Percentiles rank a stretch among this genome's conserved stretches.
These are phyloP conservation scores for Syrmaticus mikado DNA, from an alignment of 2,113 vertebrate genomes.

Conservation along the genomic window DNA sequence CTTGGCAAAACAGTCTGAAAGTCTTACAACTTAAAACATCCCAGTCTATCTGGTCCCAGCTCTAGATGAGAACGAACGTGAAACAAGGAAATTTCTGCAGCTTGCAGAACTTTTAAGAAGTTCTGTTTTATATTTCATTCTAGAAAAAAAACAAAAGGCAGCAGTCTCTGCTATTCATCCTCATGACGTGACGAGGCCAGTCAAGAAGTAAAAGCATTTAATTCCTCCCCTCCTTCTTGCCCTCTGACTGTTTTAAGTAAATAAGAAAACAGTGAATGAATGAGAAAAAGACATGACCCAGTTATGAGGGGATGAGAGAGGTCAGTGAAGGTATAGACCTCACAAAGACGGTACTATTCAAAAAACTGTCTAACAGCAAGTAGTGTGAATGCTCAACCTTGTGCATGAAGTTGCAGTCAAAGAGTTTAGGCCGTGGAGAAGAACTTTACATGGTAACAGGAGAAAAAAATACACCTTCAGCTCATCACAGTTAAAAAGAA, in stretches of 20 bases:
- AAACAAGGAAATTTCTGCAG: slow-evolving; percentile 15
- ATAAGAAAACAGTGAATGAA: not conserved
- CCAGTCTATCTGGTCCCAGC: slow-evolving; percentile 29
- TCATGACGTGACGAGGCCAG: slow-evolving; percentile 19
- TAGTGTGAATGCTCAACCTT: not conserved
- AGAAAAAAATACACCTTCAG: not conserved
- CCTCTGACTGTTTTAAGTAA: slow-evolving; percentile 13
- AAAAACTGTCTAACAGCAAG: not conserved
- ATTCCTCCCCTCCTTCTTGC: slow-evolving; percentile 19
- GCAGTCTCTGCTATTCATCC: slow-evolving; percentile 50
- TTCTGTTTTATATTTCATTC: slow-evolving; percentile 41
- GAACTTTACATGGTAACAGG: not conserved
- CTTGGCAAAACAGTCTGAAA: slow-evolving; percentile 56
- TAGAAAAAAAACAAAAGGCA: slow-evolving; percentile 57
- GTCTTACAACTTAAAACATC: slow-evolving; percentile 55
- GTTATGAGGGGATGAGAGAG: not conserved
- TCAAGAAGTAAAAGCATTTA: slow-evolving; percentile 1
- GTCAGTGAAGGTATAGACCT: not conserved
- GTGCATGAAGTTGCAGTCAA: not conserved
- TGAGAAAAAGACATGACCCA: not conserved
- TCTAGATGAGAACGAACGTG: slow-evolving; percentile 40
- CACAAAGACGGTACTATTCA: not conserved
- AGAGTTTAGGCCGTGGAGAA: not conserved
- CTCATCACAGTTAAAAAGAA: not conserved
- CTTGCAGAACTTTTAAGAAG: slow-evolving; percentile 39